Conservation (phyloP, 2,113 vertebrate species). For the Prolemur simus region DNA sequence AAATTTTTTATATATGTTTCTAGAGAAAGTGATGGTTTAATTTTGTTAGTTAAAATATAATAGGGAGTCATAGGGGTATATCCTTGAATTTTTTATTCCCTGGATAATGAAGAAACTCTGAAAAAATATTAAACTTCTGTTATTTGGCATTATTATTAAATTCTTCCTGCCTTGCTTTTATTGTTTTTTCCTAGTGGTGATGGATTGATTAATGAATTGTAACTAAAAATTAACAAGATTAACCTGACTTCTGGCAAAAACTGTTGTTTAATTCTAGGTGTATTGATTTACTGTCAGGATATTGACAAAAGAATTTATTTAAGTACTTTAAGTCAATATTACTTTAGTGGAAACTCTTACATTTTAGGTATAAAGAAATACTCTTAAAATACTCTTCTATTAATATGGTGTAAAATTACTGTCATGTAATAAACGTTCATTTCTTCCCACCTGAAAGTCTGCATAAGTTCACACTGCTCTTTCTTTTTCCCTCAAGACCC, state of each 20-base stretch:
- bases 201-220: slow-evolving; percentile 81
- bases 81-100: slow-evolving; percentile 66
- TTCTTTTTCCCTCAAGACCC: slow-evolving; percentile 45
- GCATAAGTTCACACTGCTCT: background rate
- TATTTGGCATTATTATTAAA: slow-evolving; percentile 42
- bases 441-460: slow-evolving; percentile 62
- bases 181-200: slow-evolving; percentile 61
- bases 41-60: slow-evolving; percentile 76
- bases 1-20: slow-evolving; percentile 77
- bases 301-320: slow-evolving; percentile 90
- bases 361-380: slow-evolving; percentile 81
- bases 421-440: slow-evolving; percentile 48
- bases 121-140: slow-evolving; percentile 46
- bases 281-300: slow-evolving; percentile 91
- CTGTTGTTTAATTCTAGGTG: slow-evolving; percentile 83
- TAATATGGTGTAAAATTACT: slow-evolving; percentile 75
- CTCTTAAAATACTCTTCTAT: slow-evolving; percentile 69
- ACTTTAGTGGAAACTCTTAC: slow-evolving; percentile 79
- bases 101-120: background rate
- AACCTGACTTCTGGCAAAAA: slow-evolving; percentile 84
- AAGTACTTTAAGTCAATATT: slow-evolving; percentile 88
- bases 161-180: slow-evolving; percentile 50
- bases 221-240: slow-evolving; percentile 82
- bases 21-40: slow-evolving; percentile 76
- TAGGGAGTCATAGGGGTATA: background rate